Percentiles rank a stretch among this genome's conserved stretches.
Evolutionary conservation across 2,888 invertebrate species (phyloP).

Genomic region (Atethmia centrago): DNA sequence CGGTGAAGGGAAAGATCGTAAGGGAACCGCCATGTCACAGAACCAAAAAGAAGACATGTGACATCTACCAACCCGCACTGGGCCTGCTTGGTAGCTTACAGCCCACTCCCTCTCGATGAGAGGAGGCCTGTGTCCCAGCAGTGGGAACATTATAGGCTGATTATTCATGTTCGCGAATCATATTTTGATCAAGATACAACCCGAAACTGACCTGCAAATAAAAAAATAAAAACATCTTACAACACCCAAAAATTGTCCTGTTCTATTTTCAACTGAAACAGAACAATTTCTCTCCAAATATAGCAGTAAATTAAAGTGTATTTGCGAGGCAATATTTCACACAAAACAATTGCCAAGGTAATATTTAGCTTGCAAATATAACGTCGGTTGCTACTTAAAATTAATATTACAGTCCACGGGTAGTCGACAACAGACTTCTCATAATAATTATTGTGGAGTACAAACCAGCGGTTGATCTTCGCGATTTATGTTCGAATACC

Average conservation of each 20-base stretch:
- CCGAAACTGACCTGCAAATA: no score
- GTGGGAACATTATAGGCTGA: no score
- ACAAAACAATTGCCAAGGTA: slow-evolving; percentile 67
- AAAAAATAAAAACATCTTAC: slow-evolving; percentile 25
- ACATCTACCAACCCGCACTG: no score
- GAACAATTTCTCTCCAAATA: slow-evolving; percentile 41
- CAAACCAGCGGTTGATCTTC: slow-evolving; percentile 63
- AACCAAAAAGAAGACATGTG: no score
- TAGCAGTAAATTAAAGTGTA: slow-evolving; percentile 55
- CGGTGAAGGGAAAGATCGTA: no score
- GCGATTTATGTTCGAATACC: slow-evolving; percentile 30
- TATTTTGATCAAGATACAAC: no score
- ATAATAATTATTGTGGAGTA: slow-evolving; percentile 70
- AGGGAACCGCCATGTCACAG: no score
- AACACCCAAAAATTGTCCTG: slow-evolving; percentile 7
- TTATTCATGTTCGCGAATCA: no score
- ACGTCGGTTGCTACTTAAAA: slow-evolving; percentile 72
- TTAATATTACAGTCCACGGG: slow-evolving; percentile 76
- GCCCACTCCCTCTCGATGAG: no score
- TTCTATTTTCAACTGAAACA: slow-evolving; percentile 42
- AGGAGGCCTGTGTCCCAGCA: no score
- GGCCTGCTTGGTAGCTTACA: no score
- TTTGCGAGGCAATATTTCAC: slow-evolving; percentile 59
- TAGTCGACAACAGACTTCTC: slow-evolving; percentile 69
- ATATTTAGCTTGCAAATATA: slow-evolving; percentile 72